These are phyloP conservation scores for Lochmaea capreae DNA, from an alignment of 2,888 invertebrate genomes.

Conservation along the genomic window DNA sequence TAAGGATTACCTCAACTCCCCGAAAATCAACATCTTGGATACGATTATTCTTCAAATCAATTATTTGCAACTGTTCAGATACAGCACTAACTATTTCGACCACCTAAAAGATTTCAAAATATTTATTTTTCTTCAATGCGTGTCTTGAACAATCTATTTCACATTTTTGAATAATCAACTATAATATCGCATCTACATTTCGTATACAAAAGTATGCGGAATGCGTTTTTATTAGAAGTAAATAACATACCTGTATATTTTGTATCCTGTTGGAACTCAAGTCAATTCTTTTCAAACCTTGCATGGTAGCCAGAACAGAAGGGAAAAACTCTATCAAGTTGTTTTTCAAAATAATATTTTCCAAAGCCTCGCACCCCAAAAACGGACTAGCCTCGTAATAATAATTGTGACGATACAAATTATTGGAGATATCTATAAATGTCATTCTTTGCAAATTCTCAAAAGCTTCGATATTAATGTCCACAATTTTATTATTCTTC, in stretches of 20 bases:
- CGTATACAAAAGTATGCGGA: too few relatives aligned
- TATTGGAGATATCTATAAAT: conserved; percentile 49
- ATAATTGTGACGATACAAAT: conserved; percentile 45
- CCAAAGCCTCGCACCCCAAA: conserved; percentile 38
- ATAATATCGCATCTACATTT: too few relatives aligned
- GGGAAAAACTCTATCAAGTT: conserved; percentile 40
- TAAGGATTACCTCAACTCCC: conserved; percentile 7
- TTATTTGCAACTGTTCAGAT: conserved; percentile 65
- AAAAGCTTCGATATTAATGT: conserved; percentile 70
- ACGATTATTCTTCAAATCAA: conserved; percentile 71
- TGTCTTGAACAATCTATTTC: too few relatives aligned
- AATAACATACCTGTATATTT: conserved; percentile 5
- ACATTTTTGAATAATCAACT: too few relatives aligned
- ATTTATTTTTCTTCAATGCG: too few relatives aligned
- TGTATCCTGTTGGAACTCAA: conserved; percentile 34
- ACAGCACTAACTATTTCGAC: background rate
- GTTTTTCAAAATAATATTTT: conserved; percentile 38
- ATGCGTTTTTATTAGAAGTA: background rate
- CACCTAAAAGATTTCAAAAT: background rate
- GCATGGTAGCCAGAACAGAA: conserved; percentile 18
- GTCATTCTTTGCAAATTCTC: conserved; percentile 52
- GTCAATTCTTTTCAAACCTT: conserved; percentile 44
- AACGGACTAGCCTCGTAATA: conserved; percentile 44
- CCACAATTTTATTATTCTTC: conserved; percentile 72
- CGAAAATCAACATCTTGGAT: conserved; percentile 23